Conservation (phyloP, 2,113 vertebrate species). For the Hemiprocne comata region DNA sequence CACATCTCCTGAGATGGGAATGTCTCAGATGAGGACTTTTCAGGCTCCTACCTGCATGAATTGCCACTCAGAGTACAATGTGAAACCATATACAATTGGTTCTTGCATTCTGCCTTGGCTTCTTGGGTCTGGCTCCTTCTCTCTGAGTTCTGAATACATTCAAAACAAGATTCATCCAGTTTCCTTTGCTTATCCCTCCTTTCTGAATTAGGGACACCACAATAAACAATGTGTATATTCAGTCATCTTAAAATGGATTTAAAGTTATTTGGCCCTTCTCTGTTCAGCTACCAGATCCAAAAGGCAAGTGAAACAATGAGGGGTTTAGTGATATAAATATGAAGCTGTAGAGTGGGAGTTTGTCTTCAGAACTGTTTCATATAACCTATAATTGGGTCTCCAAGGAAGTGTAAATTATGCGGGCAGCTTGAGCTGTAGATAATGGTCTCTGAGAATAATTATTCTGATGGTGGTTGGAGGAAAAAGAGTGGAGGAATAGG, state of each 20-base stretch:
- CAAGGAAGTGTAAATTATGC: constrained; percentile 64
- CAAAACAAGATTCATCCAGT: not conserved
- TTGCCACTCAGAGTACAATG: fast-evolving
- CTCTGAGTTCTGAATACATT: not conserved
- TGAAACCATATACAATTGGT: not conserved
- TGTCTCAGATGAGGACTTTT: not conserved
- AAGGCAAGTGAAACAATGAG: constrained; percentile 22
- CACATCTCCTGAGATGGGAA: not conserved
- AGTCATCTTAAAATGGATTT: not conserved
- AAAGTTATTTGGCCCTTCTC: not conserved
- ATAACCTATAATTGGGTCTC: constrained; percentile 78
- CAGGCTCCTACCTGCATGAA: not conserved
- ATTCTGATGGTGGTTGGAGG: constrained; percentile 50
- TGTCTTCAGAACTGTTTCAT: constrained; percentile 68
- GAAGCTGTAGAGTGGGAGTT: constrained; percentile 31
- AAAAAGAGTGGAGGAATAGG: constrained; percentile 21
- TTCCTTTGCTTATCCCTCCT: not conserved
- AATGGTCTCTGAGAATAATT: constrained; percentile 77
- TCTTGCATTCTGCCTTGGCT: not conserved
- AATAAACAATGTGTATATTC: not conserved
- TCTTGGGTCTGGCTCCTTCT: not conserved
- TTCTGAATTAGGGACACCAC: not conserved
- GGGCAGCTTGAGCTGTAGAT: constrained; percentile 62
- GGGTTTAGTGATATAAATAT: constrained; percentile 57
- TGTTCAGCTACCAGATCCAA: constrained; percentile 1